Evolutionary conservation across 1,140 invertebrate genomes (phyloP).

Genomic region (Babylonia areolata): DNA sequence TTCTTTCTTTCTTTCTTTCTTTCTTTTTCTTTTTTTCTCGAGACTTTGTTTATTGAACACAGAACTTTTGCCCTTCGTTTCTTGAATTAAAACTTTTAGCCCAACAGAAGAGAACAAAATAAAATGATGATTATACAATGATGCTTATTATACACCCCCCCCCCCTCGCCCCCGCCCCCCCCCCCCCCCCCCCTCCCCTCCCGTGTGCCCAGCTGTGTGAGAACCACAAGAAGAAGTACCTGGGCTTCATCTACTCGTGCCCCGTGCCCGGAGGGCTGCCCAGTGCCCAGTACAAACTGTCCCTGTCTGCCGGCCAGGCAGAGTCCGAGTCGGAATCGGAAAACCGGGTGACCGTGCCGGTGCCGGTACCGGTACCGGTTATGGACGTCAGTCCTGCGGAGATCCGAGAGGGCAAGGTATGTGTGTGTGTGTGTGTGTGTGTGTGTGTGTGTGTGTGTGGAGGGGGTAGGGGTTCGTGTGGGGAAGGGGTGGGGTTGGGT

Average conservation of each 20-base stretch:
- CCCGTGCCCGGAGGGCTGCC: constrained; percentile 41
- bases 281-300: constrained; percentile 6
- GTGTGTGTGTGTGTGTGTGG: too few species aligned
- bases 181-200: neutral
- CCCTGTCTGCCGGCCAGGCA: too few species aligned
- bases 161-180: neutral
- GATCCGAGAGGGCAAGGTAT: neutral
- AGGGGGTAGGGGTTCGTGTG: too few species aligned
- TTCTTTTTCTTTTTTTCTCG: too few species aligned
- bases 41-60: too few species aligned
- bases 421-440: neutral
- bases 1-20: neutral
- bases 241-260: constrained; percentile 69
- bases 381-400: neutral
- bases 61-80: too few species aligned
- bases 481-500: too few species aligned
- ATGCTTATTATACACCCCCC: too few species aligned
- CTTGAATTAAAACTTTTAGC: too few species aligned
- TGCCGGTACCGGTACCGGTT: too few species aligned
- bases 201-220: constrained; percentile 63
- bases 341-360: neutral
- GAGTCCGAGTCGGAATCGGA: neutral
- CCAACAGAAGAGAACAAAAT: too few species aligned
- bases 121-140: too few species aligned
- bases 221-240: constrained; percentile 69